Percentiles rank a stretch among this genome's conserved stretches.
These are phyloP conservation scores for Parnassius smintheus DNA, from an alignment of 2,888 invertebrate species.

Conservation along the genomic window DNA sequence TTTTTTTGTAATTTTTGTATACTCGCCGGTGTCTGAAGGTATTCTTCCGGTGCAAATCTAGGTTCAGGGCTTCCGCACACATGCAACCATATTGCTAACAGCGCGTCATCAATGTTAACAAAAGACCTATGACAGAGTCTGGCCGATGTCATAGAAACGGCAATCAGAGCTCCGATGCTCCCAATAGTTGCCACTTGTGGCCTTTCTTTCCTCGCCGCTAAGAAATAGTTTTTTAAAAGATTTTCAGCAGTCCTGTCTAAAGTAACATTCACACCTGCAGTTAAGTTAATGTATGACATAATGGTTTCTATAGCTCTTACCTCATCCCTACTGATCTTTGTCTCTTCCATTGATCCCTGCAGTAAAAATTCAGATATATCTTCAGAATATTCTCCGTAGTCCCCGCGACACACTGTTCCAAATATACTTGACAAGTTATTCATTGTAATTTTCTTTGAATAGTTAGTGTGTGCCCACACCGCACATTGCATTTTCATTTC, in stretches of 20 bases:
- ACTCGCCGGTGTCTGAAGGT: constrained; percentile 60
- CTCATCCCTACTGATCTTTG: constrained; percentile 45
- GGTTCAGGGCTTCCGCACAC: constrained; percentile 62
- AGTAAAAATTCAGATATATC: constrained; percentile 59
- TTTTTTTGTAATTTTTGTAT: constrained; percentile 53
- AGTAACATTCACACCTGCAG: constrained; percentile 54
- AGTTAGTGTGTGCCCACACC: constrained; percentile 68
- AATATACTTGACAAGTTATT: constrained; percentile 63
- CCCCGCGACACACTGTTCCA: constrained; percentile 61
- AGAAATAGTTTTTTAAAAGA: constrained; percentile 59
- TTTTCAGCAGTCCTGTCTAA: constrained; percentile 50
- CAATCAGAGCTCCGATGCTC: constrained; percentile 57
- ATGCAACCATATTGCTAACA: constrained; percentile 72
- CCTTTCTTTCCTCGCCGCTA: constrained; percentile 62
- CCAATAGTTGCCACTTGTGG: constrained; percentile 54
- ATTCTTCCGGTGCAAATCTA: constrained; percentile 66
- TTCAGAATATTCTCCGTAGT: constrained; percentile 56
- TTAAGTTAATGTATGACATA: constrained; percentile 53
- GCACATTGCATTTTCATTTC: constrained; percentile 53
- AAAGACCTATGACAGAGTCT: constrained; percentile 58
- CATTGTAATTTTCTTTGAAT: constrained; percentile 60
- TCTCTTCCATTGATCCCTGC: constrained; percentile 47
- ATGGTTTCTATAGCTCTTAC: constrained; percentile 51
- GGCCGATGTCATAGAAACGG: constrained; percentile 58
- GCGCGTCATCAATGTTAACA: constrained; percentile 61